Base-by-base conservation (phyloP, 2,797 vertebrate genomes). In the Masticophis lateralis region DNA sequence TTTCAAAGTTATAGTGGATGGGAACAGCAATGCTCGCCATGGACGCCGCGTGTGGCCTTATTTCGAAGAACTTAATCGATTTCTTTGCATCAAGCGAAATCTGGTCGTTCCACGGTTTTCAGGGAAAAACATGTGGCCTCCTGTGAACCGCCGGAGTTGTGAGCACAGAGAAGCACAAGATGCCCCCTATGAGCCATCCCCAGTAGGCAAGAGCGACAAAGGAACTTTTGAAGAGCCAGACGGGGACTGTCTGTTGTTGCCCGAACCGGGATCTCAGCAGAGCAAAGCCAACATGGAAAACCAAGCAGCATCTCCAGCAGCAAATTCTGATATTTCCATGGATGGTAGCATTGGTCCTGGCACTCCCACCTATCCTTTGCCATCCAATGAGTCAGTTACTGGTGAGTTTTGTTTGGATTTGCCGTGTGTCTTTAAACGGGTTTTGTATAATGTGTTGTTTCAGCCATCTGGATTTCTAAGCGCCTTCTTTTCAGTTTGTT, bases 1-100 rank as follows among this genome's bases (percentile, higher is more conserved):
- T 37, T 93, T 93, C 93, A 93, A 93, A 86, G 93, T 89, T 87
- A 93, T 93, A 11, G 90, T 93, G 90, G 93, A 93, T 20, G 93
- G 93, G 47, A 93, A 93, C 90, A 93, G 93, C 74, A 93, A 91
- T 6, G 87, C 87, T 0, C 87, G 93, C 2, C 93, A 93, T 1
- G 93, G 93, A 37, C 93, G 93, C 51, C 69, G 93, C 0, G 93
- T 93, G 28, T 93, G 93, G 93, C 93, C 93, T 0, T 93, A 93
- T 91, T 93, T 47, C 0, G 93, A 93, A 51, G 93, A 93, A 89
- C 93, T 93, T 20, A 93, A 93, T 20, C 93, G 87, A n/a, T 93
- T 93, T 56, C 93, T 93, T 32, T 93, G 93, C 93, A 93, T 93
- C 90, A 93, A 93, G 90, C 93, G 86, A 89, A 93, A 93, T 47